These are phyloP conservation scores for Agrotis exclamationis DNA, from an alignment of 2,888 invertebrate species.

Conservation along the genomic window DNA sequence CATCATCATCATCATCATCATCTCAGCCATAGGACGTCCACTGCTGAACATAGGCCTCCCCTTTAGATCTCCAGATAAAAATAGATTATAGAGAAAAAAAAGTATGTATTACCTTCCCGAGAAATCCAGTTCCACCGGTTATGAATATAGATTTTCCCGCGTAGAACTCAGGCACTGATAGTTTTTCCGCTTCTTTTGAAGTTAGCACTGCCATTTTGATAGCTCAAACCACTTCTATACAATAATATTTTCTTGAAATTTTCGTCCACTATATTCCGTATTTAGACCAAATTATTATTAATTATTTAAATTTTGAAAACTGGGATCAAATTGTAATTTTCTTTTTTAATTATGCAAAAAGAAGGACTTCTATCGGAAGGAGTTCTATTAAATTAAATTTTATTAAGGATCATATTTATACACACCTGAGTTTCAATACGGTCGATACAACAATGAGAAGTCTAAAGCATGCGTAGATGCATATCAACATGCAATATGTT, in stretches of 20 bases:
- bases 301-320: no score
- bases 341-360: no score
- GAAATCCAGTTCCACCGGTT: constrained; percentile 95
- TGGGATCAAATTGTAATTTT: no score
- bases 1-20: no score
- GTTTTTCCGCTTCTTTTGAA: background rate
- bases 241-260: background rate
- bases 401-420: background rate
- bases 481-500: constrained; percentile 14
- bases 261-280: no score
- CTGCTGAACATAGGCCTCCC: no score
- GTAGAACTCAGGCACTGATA: constrained; percentile 88
- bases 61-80: no score
- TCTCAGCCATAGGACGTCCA: no score
- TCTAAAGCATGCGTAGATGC: constrained; percentile 3
- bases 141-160: constrained; percentile 92
- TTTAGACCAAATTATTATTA: no score
- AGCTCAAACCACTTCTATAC: background rate
- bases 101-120: constrained; percentile 92
- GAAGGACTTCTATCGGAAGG: no score
- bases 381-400: no score
- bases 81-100: no score
- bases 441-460: constrained; percentile 16
- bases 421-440: constrained; percentile 15
- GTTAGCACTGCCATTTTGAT: constrained; percentile 38